Percentiles rank a stretch among this genome's conserved stretches.
Evolutionary conservation across 2,888 invertebrate species (phyloP).

Genomic region (Anthophora plumipes): DNA sequence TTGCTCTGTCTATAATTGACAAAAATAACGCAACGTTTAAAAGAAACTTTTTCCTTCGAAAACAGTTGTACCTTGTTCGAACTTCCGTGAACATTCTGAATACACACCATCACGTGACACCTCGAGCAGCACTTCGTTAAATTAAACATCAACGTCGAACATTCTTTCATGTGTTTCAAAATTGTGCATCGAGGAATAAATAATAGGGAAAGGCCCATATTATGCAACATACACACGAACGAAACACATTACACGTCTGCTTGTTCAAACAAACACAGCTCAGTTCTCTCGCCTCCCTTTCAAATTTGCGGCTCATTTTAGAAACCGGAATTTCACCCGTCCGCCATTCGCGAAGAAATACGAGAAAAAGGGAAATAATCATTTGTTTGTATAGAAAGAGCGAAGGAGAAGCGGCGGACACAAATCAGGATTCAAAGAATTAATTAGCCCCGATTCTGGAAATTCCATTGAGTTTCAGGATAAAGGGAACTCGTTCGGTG

Average conservation of each 20-base stretch:
- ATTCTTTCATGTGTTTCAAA: too few species aligned
- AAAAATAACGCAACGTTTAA: neutral
- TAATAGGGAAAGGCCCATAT: too few species aligned
- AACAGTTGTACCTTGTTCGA: too few species aligned
- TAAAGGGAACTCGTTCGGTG: slow-evolving; percentile 38
- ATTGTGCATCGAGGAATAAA: too few species aligned
- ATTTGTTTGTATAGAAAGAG: slow-evolving; percentile 53
- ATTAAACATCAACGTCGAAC: too few species aligned
- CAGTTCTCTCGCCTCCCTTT: neutral
- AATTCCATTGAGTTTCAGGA: slow-evolving; percentile 45
- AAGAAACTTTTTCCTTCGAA: too few species aligned
- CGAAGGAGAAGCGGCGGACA: neutral
- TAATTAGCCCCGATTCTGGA: slow-evolving; percentile 45
- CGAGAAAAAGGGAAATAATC: slow-evolving; percentile 22
- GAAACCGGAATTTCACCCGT: neutral
- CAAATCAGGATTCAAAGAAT: slow-evolving; percentile 50
- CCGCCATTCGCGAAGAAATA: neutral
- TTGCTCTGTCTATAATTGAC: too few species aligned
- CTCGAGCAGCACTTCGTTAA: too few species aligned
- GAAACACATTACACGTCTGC: too few species aligned
- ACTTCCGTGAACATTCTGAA: too few species aligned
- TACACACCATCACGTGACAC: too few species aligned
- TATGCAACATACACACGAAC: neutral
- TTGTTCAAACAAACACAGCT: neutral
- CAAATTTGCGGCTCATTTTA: neutral